A percentile compares a stretch with the other conserved stretches of the same genome.
These are phyloP conservation scores for Rhingia rostrata DNA, from an alignment of 2,888 invertebrate species.

Conservation along the genomic window DNA sequence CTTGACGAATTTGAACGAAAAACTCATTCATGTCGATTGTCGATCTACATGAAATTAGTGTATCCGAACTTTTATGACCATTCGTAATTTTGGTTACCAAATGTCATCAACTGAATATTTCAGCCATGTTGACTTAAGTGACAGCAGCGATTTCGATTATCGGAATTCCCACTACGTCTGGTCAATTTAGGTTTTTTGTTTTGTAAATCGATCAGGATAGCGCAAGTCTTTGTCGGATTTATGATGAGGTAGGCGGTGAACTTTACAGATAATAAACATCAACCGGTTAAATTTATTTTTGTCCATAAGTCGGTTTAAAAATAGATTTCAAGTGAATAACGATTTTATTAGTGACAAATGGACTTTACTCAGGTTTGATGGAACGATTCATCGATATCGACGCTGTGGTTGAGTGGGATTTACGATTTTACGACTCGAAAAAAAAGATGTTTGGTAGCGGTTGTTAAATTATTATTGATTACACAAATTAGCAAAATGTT, in stretches of 20 bases:
- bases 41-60: not conserved
- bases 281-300: slow-evolving; percentile 5
- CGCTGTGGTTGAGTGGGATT: not conserved
- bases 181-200: not conserved
- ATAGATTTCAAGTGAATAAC: slow-evolving; percentile 19
- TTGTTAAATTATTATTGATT: not conserved
- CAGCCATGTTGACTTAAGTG: not conserved
- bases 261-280: not conserved
- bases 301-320: not conserved
- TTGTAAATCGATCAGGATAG: not conserved
- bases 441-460: not conserved
- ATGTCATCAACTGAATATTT: too few species aligned
- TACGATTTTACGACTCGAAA: not conserved
- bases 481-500: not conserved
- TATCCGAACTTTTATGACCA: not conserved
- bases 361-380: not conserved
- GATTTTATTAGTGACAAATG: slow-evolving; percentile 6
- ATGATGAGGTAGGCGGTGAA: not conserved
- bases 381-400: not conserved
- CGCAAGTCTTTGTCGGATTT: not conserved
- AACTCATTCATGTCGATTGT: not conserved
- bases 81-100: not conserved
- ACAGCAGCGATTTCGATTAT: not conserved
- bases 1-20: not conserved
- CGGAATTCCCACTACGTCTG: not conserved